phyloP scores from a whole-genome alignment of 2,113 vertebrate species.

The Labeo rohita region DNA sequence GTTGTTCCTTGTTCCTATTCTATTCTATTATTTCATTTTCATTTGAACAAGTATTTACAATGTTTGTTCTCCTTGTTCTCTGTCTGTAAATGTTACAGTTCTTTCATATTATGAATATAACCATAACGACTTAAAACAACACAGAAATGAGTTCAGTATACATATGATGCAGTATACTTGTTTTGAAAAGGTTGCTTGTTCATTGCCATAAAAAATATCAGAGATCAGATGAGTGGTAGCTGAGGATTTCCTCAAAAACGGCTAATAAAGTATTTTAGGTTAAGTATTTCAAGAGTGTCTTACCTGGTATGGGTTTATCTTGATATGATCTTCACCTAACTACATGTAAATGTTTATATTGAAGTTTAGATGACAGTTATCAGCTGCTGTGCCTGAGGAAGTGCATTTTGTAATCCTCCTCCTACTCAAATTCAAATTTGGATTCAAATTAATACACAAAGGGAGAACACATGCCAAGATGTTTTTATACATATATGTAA shows the following conservation, averaged over 20 bases:
- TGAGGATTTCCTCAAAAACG: no score
- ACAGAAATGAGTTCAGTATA: no score
- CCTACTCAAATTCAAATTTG: not conserved
- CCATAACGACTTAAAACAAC: no score
- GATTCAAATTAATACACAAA: not conserved
- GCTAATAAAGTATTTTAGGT: not conserved
- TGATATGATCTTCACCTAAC: not conserved
- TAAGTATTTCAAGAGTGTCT: not conserved
- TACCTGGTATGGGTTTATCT: not conserved
- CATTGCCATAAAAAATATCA: no score
- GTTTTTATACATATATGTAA: not conserved
- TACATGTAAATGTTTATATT: not conserved
- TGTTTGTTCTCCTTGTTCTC: not conserved
- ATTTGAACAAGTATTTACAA: no score
- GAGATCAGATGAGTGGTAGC: no score
- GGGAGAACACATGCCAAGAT: not conserved
- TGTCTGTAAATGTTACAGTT: no score
- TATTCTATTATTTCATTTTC: no score
- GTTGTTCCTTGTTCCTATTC: no score
- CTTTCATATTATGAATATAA: no score
- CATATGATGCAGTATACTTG: no score
- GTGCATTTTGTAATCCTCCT: not conserved
- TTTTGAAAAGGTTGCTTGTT: no score
- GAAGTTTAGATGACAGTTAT: not conserved
- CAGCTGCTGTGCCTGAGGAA: not conserved